These are phyloP conservation scores for Tetheella fluctuosa DNA, from an alignment of 2,888 invertebrate species.

Conservation along the genomic window DNA sequence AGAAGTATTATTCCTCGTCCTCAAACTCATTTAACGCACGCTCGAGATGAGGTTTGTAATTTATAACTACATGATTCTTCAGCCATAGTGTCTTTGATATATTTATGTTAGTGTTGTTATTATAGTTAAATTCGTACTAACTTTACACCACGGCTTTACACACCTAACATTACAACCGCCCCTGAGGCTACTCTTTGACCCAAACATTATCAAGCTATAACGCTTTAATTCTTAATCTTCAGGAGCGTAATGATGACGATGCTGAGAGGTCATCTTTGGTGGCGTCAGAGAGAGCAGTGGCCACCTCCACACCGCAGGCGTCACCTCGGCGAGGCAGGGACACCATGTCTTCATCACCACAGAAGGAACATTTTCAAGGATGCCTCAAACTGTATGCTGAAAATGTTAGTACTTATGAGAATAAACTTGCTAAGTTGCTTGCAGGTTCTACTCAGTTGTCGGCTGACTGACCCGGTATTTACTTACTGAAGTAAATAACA, in stretches of 20 bases:
- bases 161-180: no score
- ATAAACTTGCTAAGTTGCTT: background rate
- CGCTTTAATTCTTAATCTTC: conserved; percentile 15
- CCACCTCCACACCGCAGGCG: conserved; percentile 65
- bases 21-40: conserved; percentile 46
- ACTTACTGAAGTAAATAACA: no score
- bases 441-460: no score
- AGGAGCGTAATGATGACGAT: conserved; percentile 85
- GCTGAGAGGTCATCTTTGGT: conserved; percentile 82
- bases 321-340: conserved; percentile 58
- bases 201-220: background rate
- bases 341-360: conserved; percentile 75
- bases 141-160: background rate
- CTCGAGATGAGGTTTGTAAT: conserved; percentile 62
- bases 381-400: conserved; percentile 92
- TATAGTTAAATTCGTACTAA: no score
- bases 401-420: conserved; percentile 84
- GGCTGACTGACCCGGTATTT: no score
- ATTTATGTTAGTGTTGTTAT: no score
- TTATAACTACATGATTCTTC: background rate
- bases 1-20: conserved; percentile 69
- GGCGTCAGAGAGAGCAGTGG: conserved; percentile 73
- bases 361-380: conserved; percentile 88
- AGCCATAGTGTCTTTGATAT: no score
- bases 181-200: no score